These are phyloP conservation scores for Folsomia manolachei DNA, from an alignment of 2,888 invertebrate species.

Conservation along the genomic window DNA sequence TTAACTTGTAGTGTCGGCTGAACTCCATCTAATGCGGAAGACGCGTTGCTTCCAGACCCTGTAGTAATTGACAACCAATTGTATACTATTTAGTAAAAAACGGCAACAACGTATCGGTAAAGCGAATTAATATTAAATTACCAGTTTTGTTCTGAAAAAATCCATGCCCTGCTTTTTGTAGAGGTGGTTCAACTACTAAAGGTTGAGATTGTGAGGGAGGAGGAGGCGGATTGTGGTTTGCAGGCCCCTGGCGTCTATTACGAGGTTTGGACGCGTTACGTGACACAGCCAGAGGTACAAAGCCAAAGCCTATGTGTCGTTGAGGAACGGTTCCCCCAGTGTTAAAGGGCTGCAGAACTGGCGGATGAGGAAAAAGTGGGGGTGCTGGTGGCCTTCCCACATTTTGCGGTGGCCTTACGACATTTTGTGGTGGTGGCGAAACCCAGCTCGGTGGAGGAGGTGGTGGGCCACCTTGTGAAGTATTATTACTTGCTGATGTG, in stretches of 20 bases:
- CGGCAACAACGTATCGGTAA: not conserved
- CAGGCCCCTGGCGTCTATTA: not conserved
- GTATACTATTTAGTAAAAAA: too few relatives aligned
- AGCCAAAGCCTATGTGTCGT: too few relatives aligned
- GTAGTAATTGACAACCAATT: too few relatives aligned
- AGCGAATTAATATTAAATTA: not conserved
- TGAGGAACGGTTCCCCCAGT: not conserved
- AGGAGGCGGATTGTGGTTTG: not conserved
- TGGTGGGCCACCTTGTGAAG: not conserved
- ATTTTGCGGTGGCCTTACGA: not conserved
- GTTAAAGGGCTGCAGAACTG: not conserved
- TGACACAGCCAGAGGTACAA: slow-evolving; percentile 8
- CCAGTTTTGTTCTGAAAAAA: too few relatives aligned
- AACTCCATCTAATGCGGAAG: too few relatives aligned
- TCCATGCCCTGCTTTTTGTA: not conserved
- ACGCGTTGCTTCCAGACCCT: not conserved
- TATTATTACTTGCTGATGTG: not conserved
- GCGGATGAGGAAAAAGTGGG: not conserved
- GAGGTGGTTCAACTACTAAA: not conserved
- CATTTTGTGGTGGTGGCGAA: not conserved
- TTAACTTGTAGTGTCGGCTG: not conserved
- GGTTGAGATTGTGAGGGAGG: not conserved
- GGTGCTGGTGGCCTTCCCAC: not conserved
- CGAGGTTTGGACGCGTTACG: not conserved
- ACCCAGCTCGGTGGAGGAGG: not conserved